Percentiles rank a stretch among this genome's conserved stretches.
phyloP scores from a whole-genome alignment of 2,113 vertebrate species.

The Cryptomyrus ogoouensis region DNA sequence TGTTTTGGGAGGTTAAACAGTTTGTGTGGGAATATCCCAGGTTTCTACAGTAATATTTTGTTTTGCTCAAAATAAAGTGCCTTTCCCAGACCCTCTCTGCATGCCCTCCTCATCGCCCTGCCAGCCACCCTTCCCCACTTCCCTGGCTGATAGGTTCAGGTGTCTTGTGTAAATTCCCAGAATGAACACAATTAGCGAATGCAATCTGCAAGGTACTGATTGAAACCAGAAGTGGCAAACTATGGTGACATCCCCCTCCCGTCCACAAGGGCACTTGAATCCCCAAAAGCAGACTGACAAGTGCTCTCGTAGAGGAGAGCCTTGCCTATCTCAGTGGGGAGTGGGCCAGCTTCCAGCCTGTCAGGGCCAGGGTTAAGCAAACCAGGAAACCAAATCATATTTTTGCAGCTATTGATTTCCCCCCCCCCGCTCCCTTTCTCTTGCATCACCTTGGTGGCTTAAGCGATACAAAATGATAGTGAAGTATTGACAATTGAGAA shows the following conservation, averaged over 20 bases:
- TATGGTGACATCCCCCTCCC: background rate
- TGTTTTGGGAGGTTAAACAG: background rate
- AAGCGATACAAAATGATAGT: slow-evolving; percentile 40
- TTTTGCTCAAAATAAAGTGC: background rate
- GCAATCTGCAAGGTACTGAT: slow-evolving; percentile 16
- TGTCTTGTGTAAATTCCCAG: slow-evolving; percentile 1
- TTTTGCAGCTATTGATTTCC: slow-evolving; percentile 47
- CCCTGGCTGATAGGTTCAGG: slow-evolving; percentile 7
- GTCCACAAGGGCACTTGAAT: slow-evolving; percentile 8
- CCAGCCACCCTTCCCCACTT: background rate
- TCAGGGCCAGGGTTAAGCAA: slow-evolving; percentile 42
- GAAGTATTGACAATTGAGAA: slow-evolving; percentile 55
- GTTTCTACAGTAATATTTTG: background rate
- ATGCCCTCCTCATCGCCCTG: background rate
- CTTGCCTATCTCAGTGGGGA: slow-evolving; percentile 4
- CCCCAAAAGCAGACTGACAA: slow-evolving; percentile 20
- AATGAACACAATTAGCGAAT: slow-evolving; percentile 14
- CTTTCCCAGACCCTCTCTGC: background rate
- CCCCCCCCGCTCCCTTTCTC: slow-evolving; percentile 23
- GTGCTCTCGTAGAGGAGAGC: background rate
- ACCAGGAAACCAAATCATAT: slow-evolving; percentile 47
- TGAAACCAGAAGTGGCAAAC: slow-evolving; percentile 26
- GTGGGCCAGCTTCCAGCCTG: slow-evolving; percentile 31
- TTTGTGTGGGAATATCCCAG: background rate
- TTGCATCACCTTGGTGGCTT: slow-evolving; percentile 26